phyloP scores from a whole-genome alignment of 2,797 vertebrate genomes.

The Octomys mimax region DNA sequence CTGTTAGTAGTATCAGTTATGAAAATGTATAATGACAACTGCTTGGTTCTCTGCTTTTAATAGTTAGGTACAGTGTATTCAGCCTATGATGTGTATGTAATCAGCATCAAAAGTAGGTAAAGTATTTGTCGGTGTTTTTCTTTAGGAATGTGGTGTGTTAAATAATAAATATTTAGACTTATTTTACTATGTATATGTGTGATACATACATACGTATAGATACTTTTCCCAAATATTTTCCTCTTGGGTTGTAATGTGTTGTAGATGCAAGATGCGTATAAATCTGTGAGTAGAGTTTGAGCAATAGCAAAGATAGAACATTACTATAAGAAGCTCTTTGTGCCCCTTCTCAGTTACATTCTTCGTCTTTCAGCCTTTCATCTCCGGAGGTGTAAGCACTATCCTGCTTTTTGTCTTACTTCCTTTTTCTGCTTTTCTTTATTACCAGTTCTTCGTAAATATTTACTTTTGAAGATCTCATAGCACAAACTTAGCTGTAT shows the following conservation, averaged over 20 bases:
- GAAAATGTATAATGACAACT: slow-evolving; percentile 27
- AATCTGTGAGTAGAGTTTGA: slow-evolving; percentile 12
- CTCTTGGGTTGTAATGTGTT: not conserved
- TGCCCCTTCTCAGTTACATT: not conserved
- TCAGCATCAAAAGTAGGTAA: slow-evolving; percentile 37
- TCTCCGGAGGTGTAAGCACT: not conserved
- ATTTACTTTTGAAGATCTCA: slow-evolving; percentile 61
- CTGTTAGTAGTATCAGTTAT: not conserved
- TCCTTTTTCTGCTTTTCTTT: slow-evolving; percentile 41
- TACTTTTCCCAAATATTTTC: not conserved
- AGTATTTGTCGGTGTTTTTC: not conserved
- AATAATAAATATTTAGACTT: slow-evolving; percentile 7
- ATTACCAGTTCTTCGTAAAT: not conserved
- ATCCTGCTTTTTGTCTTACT: not conserved
- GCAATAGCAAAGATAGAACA: not conserved
- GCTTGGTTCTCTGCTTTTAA: not conserved
- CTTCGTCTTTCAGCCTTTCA: not conserved
- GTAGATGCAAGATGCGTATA: not conserved
- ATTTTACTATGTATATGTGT: slow-evolving; percentile 25
- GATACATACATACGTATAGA: too few relatives aligned
- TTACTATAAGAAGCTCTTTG: not conserved
- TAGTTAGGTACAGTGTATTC: slow-evolving; percentile 24
- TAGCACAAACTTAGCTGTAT: slow-evolving; percentile 4
- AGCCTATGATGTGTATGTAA: slow-evolving; percentile 47
- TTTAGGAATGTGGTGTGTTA: slow-evolving; percentile 52